phyloP scores from a whole-genome alignment of 2,888 invertebrate genomes.

The Clivina fossor region DNA sequence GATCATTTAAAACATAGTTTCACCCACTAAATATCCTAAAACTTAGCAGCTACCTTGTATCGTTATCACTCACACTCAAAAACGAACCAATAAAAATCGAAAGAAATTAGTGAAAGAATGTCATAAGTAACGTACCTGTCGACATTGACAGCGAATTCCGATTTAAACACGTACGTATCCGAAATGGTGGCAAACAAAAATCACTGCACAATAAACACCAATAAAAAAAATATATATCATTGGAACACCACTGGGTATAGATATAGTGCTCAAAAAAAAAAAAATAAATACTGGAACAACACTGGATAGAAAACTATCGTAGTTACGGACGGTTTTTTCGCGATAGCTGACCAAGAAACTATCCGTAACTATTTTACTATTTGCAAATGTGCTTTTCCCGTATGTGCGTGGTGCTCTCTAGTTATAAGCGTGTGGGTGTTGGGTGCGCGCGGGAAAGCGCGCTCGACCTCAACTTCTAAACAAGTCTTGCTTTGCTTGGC shows the following conservation, averaged over 20 bases:
- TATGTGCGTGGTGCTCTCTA: constrained; percentile 1
- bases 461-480: constrained; percentile 2
- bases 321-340: constrained; percentile 12
- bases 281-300: background rate
- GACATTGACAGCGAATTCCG: constrained; percentile 51
- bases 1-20: too few species aligned
- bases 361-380: constrained; percentile 3
- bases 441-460: background rate
- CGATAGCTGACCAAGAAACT: constrained; percentile 18
- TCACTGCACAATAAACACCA: background rate
- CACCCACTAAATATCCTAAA: too few species aligned
- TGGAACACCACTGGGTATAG: too few species aligned
- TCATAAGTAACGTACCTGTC: constrained; percentile 48
- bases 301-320: constrained; percentile 1
- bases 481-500: constrained; percentile 21
- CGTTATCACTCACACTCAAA: too few species aligned
- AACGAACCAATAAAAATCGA: too few species aligned
- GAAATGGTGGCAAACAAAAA: constrained; percentile 38
- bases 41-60: too few species aligned
- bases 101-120: too few species aligned
- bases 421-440: constrained; percentile 22
- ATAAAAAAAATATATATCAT: too few species aligned
- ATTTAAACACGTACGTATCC: constrained; percentile 42
- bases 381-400: constrained; percentile 12
- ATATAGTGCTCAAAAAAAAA: too few species aligned